phyloP scores from a whole-genome alignment of 2,113 vertebrate species.

The Lamprotornis superbus region DNA sequence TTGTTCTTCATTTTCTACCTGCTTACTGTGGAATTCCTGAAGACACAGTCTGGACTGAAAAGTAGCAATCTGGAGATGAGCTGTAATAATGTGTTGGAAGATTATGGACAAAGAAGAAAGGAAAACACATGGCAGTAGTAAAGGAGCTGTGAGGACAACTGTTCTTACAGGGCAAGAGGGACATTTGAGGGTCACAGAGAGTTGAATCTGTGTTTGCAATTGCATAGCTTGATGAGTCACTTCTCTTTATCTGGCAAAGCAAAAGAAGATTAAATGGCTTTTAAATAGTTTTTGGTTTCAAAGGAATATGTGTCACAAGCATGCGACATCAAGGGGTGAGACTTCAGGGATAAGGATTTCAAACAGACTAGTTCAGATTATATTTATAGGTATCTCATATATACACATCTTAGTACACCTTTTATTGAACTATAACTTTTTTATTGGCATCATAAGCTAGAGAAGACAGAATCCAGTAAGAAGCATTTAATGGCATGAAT shows the following conservation, averaged over 20 bases:
- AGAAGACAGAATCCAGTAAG: background rate
- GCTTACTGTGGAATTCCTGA: background rate
- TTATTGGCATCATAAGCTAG: background rate
- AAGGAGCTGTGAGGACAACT: background rate
- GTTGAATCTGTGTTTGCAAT: background rate
- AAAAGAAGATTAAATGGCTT: background rate
- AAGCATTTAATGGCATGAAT: background rate
- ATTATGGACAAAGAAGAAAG: background rate
- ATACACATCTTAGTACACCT: background rate
- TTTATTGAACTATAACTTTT: background rate
- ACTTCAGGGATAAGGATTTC: background rate
- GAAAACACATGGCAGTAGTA: background rate
- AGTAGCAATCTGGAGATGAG: background rate
- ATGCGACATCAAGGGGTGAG: background rate
- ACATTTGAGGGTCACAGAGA: background rate
- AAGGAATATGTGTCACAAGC: background rate
- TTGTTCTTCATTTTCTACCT: background rate
- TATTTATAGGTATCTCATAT: background rate
- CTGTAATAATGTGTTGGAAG: background rate
- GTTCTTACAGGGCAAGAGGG: background rate
- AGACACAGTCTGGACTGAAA: background rate
- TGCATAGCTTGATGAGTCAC: background rate
- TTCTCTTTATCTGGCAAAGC: background rate
- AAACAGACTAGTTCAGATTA: background rate
- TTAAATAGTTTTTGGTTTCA: background rate